Conservation (phyloP, 2,888 invertebrate genomes). For the Deilephila elpenor region DNA sequence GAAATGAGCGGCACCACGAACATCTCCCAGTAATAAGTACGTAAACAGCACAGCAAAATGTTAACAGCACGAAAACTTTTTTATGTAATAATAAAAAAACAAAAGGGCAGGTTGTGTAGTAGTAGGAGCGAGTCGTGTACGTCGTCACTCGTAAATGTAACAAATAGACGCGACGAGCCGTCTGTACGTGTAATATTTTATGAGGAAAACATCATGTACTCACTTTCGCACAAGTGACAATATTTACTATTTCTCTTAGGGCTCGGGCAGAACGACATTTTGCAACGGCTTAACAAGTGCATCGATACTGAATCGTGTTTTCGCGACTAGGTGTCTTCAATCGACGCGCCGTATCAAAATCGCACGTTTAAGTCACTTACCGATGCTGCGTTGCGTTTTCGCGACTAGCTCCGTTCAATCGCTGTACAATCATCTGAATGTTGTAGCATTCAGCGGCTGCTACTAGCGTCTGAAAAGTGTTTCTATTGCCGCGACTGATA, state of each 20-base stretch:
- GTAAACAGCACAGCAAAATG: not conserved
- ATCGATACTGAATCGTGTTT: not conserved
- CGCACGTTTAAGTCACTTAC: no score
- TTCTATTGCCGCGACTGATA: no score
- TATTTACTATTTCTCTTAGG: not conserved
- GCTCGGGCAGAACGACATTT: no score
- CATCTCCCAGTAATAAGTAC: not conserved
- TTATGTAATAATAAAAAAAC: conserved; percentile 22
- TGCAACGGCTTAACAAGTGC: no score
- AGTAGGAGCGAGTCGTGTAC: not conserved
- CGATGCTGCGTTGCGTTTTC: no score
- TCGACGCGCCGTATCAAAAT: no score
- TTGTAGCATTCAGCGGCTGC: no score
- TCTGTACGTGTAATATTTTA: conserved; percentile 22
- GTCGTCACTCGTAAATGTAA: conserved; percentile 13
- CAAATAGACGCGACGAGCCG: conserved; percentile 17
- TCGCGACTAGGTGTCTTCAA: no score
- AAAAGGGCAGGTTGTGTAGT: not conserved
- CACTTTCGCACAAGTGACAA: not conserved
- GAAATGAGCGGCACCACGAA: not conserved
- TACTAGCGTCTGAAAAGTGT: no score
- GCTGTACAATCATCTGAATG: no score
- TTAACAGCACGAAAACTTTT: conserved; percentile 2
- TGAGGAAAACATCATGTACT: conserved; percentile 4
- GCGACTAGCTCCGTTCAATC: no score